Base-by-base conservation (phyloP, 2,797 vertebrate genomes). In the Rhinoraja longicauda region DNA sequence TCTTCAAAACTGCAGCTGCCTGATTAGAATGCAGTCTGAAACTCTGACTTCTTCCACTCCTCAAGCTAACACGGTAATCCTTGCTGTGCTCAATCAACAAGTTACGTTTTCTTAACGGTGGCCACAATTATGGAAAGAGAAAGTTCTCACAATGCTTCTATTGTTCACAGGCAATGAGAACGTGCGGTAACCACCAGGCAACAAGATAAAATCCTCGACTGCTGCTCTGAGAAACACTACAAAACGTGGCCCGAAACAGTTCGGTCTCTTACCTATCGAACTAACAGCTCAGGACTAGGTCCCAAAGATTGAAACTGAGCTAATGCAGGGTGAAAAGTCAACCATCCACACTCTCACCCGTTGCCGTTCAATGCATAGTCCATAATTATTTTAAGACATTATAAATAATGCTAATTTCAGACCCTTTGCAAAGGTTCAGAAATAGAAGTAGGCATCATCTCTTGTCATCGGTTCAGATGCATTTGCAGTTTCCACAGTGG, bases 121-220 rank as follows among this genome's bases (percentile, higher is more conserved):
- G 6, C 4, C 70, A 57, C 39, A 67, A 45, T 53, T 73, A 73
- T 53, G 88, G 67, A 29, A 73, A 39, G 67, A 73, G 36, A 75
- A 92, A 92, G 39, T 13, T 53, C 39, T 57, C 24, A 53, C 93
- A 76, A 93, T 82, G 77, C 93, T 94, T 93, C 26, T 76, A 93
- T 70, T 93, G 93, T 93, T 95, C 82, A 79, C 39, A 39, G 90
- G 93, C 32, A 2, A 90, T 93, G 93, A 94, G 94, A 94, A 93
- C 92, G 93, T 4, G 64, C 57, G 57, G 70, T n/a, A 45, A 72
- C 76, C 92, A 93, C 94, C 90, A 79, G 59, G 13, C 93, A 93
- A 75, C 70, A 93, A 94, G 86, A 94, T 93, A 75, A 94, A 94
- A 75, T 73, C 94, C 91, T 91, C 73, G 90, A n/a, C 70, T 53